Conservation (phyloP, 2,888 invertebrate species). For the Drosophila barbarae region DNA sequence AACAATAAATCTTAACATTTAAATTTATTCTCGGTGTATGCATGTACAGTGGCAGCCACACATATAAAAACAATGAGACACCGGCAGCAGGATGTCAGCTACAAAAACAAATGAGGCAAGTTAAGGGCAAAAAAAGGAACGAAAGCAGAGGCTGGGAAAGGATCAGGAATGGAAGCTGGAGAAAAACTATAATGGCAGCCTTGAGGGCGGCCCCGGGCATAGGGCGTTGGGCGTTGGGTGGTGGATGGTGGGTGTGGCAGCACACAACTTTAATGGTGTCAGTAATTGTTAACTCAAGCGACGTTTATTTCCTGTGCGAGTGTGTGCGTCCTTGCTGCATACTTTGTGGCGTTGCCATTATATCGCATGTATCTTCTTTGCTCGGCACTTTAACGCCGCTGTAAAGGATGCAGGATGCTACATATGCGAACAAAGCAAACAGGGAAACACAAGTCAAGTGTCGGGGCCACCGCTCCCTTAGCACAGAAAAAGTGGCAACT, state of each 20-base stretch:
- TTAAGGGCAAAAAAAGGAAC: conserved; percentile 24
- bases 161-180: conserved; percentile 14
- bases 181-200: conserved; percentile 60
- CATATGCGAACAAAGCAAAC: conserved; percentile 34
- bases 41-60: conserved; percentile 6
- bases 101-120: conserved; percentile 38
- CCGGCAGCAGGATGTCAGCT: conserved; percentile 20
- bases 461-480: conserved; percentile 34
- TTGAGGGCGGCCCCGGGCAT: conserved; percentile 19
- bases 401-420: conserved; percentile 55
- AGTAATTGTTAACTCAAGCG: conserved; percentile 75
- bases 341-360: conserved; percentile 68
- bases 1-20: too few species aligned
- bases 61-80: conserved; percentile 15
- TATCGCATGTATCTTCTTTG: conserved; percentile 57
- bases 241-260: conserved; percentile 38
- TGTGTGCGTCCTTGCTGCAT: conserved; percentile 50
- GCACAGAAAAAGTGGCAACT: conserved; percentile 3
- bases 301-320: conserved; percentile 66
- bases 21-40: neutral
- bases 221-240: neutral
- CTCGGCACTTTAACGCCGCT: conserved; percentile 65
- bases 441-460: conserved; percentile 67
- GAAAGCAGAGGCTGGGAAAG: conserved; percentile 22
- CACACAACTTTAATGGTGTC: conserved; percentile 73